Conservation (phyloP, 2,113 vertebrate species). For the Murina feae region DNA sequence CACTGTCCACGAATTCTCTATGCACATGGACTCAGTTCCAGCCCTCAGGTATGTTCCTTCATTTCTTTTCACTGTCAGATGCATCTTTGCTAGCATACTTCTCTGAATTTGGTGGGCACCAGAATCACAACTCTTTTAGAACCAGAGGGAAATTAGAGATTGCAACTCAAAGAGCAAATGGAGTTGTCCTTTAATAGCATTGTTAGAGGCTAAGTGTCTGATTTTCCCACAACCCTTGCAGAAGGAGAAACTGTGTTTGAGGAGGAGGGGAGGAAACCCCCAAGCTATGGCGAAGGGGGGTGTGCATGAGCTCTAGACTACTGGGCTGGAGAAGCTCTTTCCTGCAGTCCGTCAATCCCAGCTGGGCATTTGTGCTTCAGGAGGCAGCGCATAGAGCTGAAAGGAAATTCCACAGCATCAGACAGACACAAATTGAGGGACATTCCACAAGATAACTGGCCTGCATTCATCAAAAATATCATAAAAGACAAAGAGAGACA, state of each 20-base stretch:
- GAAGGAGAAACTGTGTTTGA: not conserved
- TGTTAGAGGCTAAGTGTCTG: not conserved
- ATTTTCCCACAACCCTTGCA: not conserved
- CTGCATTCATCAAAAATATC: conserved; percentile 47
- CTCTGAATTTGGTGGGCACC: not conserved
- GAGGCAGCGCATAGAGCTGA: not conserved
- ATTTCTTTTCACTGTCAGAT: not conserved
- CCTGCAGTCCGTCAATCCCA: not conserved
- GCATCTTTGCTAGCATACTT: not conserved
- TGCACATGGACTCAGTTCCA: not conserved
- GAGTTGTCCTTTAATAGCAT: not conserved
- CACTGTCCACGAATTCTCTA: not conserved
- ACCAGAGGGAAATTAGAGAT: not conserved
- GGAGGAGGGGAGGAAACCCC: not conserved
- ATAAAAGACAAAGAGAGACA: conserved; percentile 41
- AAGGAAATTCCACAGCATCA: conserved; percentile 47
- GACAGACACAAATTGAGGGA: conserved; percentile 36
- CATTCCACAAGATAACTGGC: conserved; percentile 51
- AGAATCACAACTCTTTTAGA: not conserved
- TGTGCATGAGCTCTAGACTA: not conserved
- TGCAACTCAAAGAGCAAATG: not conserved
- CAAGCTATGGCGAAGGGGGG: not conserved
- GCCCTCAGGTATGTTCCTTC: not conserved
- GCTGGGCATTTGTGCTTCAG: not conserved
- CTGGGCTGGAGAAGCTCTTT: not conserved